Evolutionary conservation across 2,797 vertebrate species (phyloP).

Genomic region (Garrulus glandarius): DNA sequence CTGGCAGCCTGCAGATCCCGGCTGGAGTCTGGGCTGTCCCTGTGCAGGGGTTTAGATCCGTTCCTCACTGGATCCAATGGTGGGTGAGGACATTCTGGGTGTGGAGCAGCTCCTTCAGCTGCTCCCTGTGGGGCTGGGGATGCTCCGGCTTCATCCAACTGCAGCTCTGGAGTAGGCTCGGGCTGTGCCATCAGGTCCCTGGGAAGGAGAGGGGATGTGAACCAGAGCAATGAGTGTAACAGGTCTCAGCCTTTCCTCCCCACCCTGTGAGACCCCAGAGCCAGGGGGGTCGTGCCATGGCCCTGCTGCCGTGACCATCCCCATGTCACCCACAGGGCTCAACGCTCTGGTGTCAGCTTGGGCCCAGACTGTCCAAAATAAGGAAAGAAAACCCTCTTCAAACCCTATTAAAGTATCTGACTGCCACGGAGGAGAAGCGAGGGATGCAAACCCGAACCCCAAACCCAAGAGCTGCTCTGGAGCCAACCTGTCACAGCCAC

Average conservation of each 20-base stretch:
- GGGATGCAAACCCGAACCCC: background rate
- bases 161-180: background rate
- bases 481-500: accelerated
- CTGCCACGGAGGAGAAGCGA: accelerated
- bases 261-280: background rate
- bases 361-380: background rate
- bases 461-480: accelerated
- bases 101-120: background rate
- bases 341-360: accelerated
- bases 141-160: background rate
- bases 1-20: background rate
- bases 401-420: background rate
- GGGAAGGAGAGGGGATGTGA: background rate
- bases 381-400: background rate
- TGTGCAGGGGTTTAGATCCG: accelerated
- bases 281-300: accelerated
- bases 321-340: background rate
- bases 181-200: constrained; percentile 66
- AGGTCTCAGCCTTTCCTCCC: background rate
- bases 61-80: background rate
- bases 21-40: background rate
- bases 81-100: accelerated
- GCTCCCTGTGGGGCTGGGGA: background rate
- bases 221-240: background rate
- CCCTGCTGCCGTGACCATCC: background rate